Evolutionary conservation across 2,113 vertebrate genomes (phyloP).

Genomic region (Urocolius indicus): DNA sequence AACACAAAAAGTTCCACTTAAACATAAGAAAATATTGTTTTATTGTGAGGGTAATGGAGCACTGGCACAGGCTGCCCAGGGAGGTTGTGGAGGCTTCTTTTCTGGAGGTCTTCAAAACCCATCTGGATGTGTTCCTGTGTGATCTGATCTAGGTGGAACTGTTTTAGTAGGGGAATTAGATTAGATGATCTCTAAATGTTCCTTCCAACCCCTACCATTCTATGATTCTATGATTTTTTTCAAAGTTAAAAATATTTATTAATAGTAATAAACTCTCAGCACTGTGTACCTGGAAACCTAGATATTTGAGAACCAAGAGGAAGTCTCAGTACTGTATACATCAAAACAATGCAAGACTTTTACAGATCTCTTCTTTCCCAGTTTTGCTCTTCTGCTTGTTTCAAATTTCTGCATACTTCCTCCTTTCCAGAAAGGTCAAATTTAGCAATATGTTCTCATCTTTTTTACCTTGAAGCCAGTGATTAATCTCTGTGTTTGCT

Average conservation of each 20-base stretch:
- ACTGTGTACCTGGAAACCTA: background rate
- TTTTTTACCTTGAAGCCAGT: background rate
- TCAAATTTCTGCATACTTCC: background rate
- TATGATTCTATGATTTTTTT: background rate
- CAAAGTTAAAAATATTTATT: background rate
- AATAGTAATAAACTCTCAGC: background rate
- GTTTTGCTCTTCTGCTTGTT: background rate
- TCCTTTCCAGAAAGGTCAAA: background rate
- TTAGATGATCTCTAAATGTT: too few relatives aligned
- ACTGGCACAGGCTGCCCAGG: too few relatives aligned
- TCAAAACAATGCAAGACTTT: background rate
- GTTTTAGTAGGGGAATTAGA: background rate
- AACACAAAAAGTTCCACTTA: too few relatives aligned
- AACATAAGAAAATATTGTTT: too few relatives aligned
- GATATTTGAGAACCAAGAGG: background rate
- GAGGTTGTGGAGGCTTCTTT: too few relatives aligned
- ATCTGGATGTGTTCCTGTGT: too few relatives aligned
- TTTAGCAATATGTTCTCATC: background rate
- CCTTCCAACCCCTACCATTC: too few relatives aligned
- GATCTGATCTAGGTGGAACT: too few relatives aligned
- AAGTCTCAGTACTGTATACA: accelerated
- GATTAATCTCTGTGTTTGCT: background rate
- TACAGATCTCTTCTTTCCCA: background rate
- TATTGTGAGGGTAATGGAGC: too few relatives aligned
- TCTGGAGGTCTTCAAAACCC: too few relatives aligned